Evolutionary conservation across 2,888 invertebrate species (phyloP), one percentile per base, ranked within the genome.

Genomic region (Eristalis intricaria): DNA sequence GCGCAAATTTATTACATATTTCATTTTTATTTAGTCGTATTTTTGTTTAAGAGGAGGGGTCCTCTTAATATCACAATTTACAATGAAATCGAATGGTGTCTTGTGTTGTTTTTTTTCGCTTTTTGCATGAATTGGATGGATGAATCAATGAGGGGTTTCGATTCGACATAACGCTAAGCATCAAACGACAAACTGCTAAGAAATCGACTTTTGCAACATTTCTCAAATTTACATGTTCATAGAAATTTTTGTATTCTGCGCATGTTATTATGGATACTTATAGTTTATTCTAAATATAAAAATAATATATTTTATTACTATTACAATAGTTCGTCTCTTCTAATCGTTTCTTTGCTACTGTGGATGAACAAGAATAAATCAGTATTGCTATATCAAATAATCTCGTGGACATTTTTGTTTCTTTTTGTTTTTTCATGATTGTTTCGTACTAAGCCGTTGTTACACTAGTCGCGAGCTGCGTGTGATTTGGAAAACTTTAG

Each of bases 11-110:
- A 26, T 10, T 19, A 66, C 29, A 32, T 5, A 10, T 76, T 68
- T 73, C 66, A 11, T 50, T 70, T 79, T 58, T 73, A 19, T 50
- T 66, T 81, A 74, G 29, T 81, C 58, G 68, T 75, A 68, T 76
- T 69, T 82, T 77, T 23, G 68, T 38, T 77, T 43, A 80, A 66
- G 66, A 73, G 56, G 26, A 26, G 26, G 3, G 26, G 38, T 79
- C 66, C 71, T 83, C 70, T 66, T 79, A 75, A 86, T 86, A 86
- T 86, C 86, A 86, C 86, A 86, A 70, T 83, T 78, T 71, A 77
- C 65, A 86, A 86, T 74, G 85, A 86, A 86, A 86, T 82, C 66
- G 78, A 83, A 86, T 23, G 19, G 70, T 76, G 61, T 56, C 60
- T 29, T 65, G 19, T 50, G 22, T 35, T 23, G 50, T 22, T 50